A percentile compares a stretch with the other conserved stretches of the same genome.
phyloP scores from a whole-genome alignment of 2,888 invertebrate genomes.

The Dasysyrphus albostriatus region DNA sequence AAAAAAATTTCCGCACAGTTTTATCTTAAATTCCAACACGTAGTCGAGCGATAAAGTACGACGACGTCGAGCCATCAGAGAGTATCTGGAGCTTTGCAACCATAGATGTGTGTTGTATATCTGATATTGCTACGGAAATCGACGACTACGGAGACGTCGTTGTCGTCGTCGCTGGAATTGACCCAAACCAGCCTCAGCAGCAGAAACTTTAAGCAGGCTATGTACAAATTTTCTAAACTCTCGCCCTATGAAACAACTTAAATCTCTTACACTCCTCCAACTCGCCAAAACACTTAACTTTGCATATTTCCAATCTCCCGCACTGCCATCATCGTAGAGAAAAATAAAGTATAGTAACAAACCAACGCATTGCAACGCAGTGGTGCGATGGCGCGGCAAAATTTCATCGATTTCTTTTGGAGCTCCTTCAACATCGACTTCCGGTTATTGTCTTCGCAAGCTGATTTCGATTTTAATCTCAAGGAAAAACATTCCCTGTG shows the following conservation, averaged over 20 bases:
- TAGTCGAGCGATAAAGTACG: conserved; percentile 60
- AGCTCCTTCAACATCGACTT: conserved; percentile 44
- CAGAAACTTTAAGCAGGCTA: conserved; percentile 1
- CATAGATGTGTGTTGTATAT: conserved; percentile 37
- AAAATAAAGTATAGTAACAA: conserved; percentile 41
- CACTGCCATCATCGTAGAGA: neutral
- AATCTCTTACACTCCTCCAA: neutral
- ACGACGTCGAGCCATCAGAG: neutral
- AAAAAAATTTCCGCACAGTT: conserved; percentile 54
- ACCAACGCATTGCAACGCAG: too few relatives aligned
- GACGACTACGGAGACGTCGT: conserved; percentile 8
- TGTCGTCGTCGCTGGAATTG: neutral
- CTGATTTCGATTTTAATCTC: conserved; percentile 72
- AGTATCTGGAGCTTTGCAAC: conserved; percentile 45
- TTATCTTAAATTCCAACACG: conserved; percentile 73
- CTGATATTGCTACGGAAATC: conserved; percentile 10
- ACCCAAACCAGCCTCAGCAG: neutral
- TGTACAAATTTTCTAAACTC: neutral
- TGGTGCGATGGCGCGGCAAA: neutral
- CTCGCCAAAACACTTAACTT: neutral
- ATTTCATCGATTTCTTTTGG: conserved; percentile 50
- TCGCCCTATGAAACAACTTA: neutral
- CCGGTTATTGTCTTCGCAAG: conserved; percentile 66
- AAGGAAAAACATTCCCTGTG: conserved; percentile 46
- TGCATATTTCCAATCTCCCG: conserved; percentile 1